Base-by-base conservation (phyloP, 2,888 invertebrate species). In the Hydrotaea cyrtoneurina region DNA sequence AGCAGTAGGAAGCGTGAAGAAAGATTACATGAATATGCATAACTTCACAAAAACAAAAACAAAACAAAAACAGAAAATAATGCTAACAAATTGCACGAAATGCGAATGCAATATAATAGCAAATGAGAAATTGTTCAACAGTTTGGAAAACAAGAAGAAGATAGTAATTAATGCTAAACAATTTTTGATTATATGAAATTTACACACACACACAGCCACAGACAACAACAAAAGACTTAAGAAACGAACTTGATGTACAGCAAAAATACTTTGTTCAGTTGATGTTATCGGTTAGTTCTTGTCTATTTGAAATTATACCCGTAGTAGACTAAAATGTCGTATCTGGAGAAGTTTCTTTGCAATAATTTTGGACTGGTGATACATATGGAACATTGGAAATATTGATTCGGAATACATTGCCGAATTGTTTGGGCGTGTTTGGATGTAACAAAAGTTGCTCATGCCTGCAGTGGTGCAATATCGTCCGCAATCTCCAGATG, bases 11-110 rank as follows among this genome's bases (percentile, higher is more conserved):
- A 84, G 84, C 80, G 50, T 66, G 66, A 71, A 80, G 59, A 76
- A 79, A 69, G 78, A 66, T 53, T 82, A 55, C 72, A 84, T 80
- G 64, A 80, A 80, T 80, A 83, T 80, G 80, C 75, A 83, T 80
- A 72, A 80, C 66, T 57, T 55, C 23, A 64, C 43, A 43, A 66
- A 66, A 36, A 31, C 31, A 31, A 31, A 31, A 5, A 10, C 39
- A 39, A 13, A 39, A 39, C 11, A 39, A 39, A 39, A 39, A 39
- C 11, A 11, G 59, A 19, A 59, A 39, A 57, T 57, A 57, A 59
- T 66, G 66, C 66, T 78, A 80, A 83, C 78, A 83, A 80, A 83
- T 83, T 71, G 80, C 83, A 83, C 78, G 78, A 75, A 84, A 81
- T 66, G 74, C 80, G 71, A 78, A 78, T 81, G 46, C 57, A 53